Evolutionary conservation across 2,797 vertebrate genomes (phyloP).

Genomic region (Chloroceryle amazona): DNA sequence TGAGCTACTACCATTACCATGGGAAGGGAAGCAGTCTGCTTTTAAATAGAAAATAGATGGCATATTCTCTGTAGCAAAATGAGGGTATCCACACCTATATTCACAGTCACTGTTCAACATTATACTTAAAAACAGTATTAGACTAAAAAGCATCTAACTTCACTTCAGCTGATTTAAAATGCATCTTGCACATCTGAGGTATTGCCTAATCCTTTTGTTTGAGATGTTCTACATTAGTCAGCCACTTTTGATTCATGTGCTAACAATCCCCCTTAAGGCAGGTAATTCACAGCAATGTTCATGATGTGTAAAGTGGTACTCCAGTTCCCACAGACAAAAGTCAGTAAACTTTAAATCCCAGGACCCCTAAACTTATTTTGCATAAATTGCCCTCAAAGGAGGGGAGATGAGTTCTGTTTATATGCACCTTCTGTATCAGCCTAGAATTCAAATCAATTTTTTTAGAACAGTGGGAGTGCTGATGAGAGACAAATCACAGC

Average conservation of each 20-base stretch:
- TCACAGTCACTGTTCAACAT: not conserved
- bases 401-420: slow-evolving; percentile 11
- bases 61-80: not conserved
- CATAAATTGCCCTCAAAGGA: slow-evolving; percentile 26
- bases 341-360: slow-evolving; percentile 52
- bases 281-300: slow-evolving; percentile 35
- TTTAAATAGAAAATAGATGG: not conserved
- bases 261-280: slow-evolving; percentile 55
- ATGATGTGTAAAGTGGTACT: slow-evolving; percentile 1
- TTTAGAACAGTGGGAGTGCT: slow-evolving; percentile 40
- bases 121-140: not conserved
- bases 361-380: slow-evolving; percentile 39
- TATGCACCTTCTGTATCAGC: not conserved
- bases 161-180: slow-evolving; percentile 42
- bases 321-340: slow-evolving; percentile 36
- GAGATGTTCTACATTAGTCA: slow-evolving; percentile 32
- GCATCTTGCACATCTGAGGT: not conserved
- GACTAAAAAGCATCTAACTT: slow-evolving; percentile 26
- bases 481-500: slow-evolving; percentile 27
- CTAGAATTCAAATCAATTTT: slow-evolving; percentile 32
- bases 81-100: not conserved
- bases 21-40: not conserved
- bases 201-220: slow-evolving; percentile 53
- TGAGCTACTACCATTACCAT: not conserved
- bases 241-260: slow-evolving; percentile 54